Evolutionary conservation across 2,888 invertebrate species (phyloP), one percentile per base, ranked within the genome.

Genomic region (Rhagophthalmus giganteus): DNA sequence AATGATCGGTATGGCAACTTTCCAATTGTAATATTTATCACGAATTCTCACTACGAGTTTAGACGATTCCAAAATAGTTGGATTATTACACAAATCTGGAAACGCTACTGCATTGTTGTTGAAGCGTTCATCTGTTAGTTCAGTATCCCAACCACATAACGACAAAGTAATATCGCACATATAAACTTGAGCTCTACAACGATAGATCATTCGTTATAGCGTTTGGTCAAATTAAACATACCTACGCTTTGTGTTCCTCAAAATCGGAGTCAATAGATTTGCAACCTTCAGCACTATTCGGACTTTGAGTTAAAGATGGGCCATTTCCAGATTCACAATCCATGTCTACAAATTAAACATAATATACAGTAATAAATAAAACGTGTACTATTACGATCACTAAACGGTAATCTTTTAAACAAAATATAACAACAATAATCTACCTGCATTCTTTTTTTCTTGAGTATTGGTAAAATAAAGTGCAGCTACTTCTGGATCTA

Each of bases 321-420:
- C 97, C 97, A 74, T 94, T 94, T 57, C 97, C 97, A 54, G 95
- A 95, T 77, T 97, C 96, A 60, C 89, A 88, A 78, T 97, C 97
- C 73, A 95, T 94, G 54, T 88, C 84, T 54, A 67, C 64, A 60
- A 59, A 63, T 65, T 61, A 59, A 3, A 20, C 7, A 20, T 20
- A 20, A 20, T 5, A 20, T 20, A 20, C 20, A 20, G 7, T 20
- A 7, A 3, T 5, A 5, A 5, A 20, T 20, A 3, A 20, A 5
- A 20, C 7, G 20, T 20, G 3, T 5, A 3, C 7, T 20, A 20
- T 5, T 7, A 20, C 20, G 3, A 5, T 20, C 20, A 20, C 20
- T 20, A n/a, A n/a, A n/a, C n/a, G n/a, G n/a, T n/a, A n/a, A n/a
- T n/a, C n/a, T n/a, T n/a, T n/a, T n/a, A n/a, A n/a, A n/a, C n/a